A percentile compares a stretch with the other conserved stretches of the same genome.
phyloP scores from a whole-genome alignment of 2,888 invertebrate species.

The Pyrochroa serraticornis region DNA sequence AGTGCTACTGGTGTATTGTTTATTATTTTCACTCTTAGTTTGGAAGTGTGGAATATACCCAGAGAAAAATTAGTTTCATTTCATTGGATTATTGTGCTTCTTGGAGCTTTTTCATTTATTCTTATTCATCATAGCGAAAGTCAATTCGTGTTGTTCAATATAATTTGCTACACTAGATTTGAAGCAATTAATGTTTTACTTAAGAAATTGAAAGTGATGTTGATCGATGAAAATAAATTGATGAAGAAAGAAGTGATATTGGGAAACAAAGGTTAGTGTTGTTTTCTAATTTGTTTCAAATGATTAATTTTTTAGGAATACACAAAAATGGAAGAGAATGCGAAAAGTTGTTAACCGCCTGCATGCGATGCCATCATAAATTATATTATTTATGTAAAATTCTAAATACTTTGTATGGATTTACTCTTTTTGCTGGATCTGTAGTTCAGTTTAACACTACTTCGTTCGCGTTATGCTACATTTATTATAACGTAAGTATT shows the following conservation, averaged over 20 bases:
- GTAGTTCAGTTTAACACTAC: conserved; percentile 20
- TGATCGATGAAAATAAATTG: background rate
- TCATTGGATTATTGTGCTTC: background rate
- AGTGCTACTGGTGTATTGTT: conserved; percentile 6
- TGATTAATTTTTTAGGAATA: conserved; percentile 1
- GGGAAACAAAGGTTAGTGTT: background rate
- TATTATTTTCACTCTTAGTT: background rate
- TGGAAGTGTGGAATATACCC: conserved; percentile 13
- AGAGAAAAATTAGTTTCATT: conserved; percentile 1
- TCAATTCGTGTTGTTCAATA: conserved; percentile 2
- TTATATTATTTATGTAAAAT: conserved; percentile 9
- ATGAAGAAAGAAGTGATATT: background rate
- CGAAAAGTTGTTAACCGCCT: conserved; percentile 9
- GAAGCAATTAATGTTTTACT: conserved; percentile 1
- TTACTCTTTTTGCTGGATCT: conserved; percentile 9
- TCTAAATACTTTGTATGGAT: conserved; percentile 19
- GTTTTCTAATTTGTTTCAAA: background rate
- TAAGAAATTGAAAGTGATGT: background rate
- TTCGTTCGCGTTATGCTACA: conserved; percentile 21
- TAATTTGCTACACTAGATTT: background rate
- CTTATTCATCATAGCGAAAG: conserved; percentile 11
- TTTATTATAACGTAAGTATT: conserved; percentile 21
- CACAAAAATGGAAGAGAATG: background rate
- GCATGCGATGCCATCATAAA: conserved; percentile 13
- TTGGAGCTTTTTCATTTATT: background rate